phyloP scores from a whole-genome alignment of 2,113 vertebrate genomes.

The Perognathus longimembris region DNA sequence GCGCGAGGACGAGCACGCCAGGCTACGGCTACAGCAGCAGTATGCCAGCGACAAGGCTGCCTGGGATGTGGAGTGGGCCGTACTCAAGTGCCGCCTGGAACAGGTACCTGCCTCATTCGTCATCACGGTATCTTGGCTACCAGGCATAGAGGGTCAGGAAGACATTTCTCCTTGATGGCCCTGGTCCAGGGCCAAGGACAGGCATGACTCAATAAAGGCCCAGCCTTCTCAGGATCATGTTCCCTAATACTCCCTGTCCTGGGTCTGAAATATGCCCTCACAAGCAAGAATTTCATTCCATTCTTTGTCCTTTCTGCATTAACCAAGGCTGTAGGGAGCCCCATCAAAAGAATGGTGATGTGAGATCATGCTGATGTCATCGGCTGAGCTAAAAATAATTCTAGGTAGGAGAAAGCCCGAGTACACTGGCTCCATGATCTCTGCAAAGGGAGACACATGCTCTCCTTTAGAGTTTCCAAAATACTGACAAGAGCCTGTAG shows the following conservation, averaged over 20 bases:
- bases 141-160: accelerated
- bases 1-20: conserved; percentile 90
- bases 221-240: accelerated
- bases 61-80: conserved; percentile 94
- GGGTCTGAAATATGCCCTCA: neutral
- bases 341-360: accelerated
- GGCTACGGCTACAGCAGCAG: conserved; percentile 92
- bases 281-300: too few relatives aligned
- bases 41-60: conserved; percentile 94
- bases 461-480: neutral
- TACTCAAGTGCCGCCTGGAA: conserved; percentile 91
- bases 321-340: too few relatives aligned
- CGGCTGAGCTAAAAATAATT: neutral
- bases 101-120: conserved; percentile 87
- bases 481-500: neutral
- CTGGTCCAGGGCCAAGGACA: neutral
- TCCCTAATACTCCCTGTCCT: neutral
- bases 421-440: neutral
- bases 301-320: neutral
- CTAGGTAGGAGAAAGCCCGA: neutral
- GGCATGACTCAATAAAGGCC: neutral
- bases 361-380: neutral
- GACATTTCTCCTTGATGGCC: neutral
- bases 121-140: accelerated
- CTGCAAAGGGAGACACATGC: neutral